phyloP scores from a whole-genome alignment of 2,797 vertebrate species.

The Hippopotamyrus pictus region DNA sequence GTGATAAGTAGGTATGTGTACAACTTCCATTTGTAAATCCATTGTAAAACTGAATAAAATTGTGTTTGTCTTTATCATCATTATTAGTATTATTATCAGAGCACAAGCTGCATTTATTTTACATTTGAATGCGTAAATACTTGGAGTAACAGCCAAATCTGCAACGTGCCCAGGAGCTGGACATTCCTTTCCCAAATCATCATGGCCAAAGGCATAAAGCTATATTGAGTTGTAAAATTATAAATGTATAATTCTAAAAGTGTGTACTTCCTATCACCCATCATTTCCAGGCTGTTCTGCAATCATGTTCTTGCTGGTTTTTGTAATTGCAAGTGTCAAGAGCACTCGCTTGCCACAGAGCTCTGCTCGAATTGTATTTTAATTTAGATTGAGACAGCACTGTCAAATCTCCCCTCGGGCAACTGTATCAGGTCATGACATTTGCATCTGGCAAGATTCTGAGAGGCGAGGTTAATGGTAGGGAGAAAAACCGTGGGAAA shows the following conservation, averaged over 20 bases:
- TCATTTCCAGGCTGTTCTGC: constrained; percentile 65
- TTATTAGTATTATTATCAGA: neutral
- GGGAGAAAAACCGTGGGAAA: constrained; percentile 60
- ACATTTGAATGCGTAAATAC: neutral
- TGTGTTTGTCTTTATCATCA: neutral
- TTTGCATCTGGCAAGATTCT: constrained; percentile 69
- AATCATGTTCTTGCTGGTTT: constrained; percentile 66
- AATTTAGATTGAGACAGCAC: constrained; percentile 75
- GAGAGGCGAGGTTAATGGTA: constrained; percentile 68
- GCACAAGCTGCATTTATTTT: neutral
- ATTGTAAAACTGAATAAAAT: neutral
- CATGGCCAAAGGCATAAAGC: constrained; percentile 65
- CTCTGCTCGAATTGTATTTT: constrained; percentile 69
- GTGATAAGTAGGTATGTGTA: neutral
- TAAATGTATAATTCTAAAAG: constrained; percentile 60
- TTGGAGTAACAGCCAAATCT: neutral
- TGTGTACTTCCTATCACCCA: constrained; percentile 73
- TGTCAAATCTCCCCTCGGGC: constrained; percentile 62
- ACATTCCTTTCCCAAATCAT: constrained; percentile 63
- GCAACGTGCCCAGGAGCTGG: constrained; percentile 6
- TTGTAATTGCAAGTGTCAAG: constrained; percentile 84
- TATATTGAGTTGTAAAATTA: constrained; percentile 66
- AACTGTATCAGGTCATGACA: constrained; percentile 72
- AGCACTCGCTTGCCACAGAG: constrained; percentile 63
- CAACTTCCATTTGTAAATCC: neutral